phyloP scores from a whole-genome alignment of 2,888 invertebrate species.

The Caenorhabditis zanzibari region DNA sequence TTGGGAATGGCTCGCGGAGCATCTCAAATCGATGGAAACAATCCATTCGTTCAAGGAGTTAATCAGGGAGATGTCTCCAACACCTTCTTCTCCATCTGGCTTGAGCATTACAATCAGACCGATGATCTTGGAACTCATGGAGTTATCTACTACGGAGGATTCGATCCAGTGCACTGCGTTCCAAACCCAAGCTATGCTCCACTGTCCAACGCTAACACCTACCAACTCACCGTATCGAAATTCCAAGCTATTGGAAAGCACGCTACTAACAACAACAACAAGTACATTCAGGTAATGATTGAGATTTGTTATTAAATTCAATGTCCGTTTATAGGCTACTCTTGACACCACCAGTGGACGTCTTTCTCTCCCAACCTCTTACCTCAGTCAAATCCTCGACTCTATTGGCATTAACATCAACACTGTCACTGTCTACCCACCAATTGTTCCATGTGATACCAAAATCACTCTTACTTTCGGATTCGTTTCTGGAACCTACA shows the following conservation, averaged over 20 bases:
- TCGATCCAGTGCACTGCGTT: conserved; percentile 58
- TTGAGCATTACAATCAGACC: conserved; percentile 61
- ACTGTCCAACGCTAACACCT: conserved; percentile 17
- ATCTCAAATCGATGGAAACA: conserved; percentile 52
- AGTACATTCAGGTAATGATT: conserved; percentile 42
- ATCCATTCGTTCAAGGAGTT: conserved; percentile 59
- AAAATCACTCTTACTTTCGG: conserved; percentile 54
- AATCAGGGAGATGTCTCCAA: conserved; percentile 38
- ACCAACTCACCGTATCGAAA: conserved; percentile 44
- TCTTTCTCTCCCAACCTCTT: conserved; percentile 32
- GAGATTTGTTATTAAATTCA: background rate
- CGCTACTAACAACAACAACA: conserved; percentile 47
- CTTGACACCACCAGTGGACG: conserved; percentile 32
- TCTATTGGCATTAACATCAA: conserved; percentile 52
- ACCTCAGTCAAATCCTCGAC: conserved; percentile 39
- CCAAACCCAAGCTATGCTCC: conserved; percentile 46
- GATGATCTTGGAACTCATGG: conserved; percentile 63
- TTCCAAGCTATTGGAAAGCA: conserved; percentile 34
- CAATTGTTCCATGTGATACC: conserved; percentile 52
- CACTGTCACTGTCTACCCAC: conserved; percentile 45
- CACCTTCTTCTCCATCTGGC: conserved; percentile 63
- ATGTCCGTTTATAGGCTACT: conserved; percentile 23
- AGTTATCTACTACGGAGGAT: conserved; percentile 65
- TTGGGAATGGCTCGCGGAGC: conserved; percentile 45
- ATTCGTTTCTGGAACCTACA: conserved; percentile 40